Conservation (phyloP, 2,113 vertebrate species). For the Aphyosemion australe region DNA sequence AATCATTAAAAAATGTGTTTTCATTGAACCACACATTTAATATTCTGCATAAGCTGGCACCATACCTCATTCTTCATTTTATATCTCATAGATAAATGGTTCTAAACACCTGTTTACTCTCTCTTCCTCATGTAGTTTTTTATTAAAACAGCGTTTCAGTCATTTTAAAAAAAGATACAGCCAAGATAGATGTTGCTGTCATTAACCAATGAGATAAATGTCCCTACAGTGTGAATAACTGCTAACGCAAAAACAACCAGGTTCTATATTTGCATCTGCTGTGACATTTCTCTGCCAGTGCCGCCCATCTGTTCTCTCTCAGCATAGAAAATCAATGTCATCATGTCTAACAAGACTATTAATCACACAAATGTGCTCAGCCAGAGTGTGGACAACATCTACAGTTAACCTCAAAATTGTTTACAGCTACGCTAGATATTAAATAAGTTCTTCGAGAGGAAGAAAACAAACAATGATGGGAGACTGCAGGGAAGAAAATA, state of each 20-base stretch:
- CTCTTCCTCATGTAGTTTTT: background rate
- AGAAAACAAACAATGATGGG: no score
- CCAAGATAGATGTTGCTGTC: background rate
- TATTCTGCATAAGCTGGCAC: background rate
- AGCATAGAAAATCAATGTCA: constrained; percentile 50
- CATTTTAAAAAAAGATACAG: no score
- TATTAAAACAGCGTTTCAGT: background rate
- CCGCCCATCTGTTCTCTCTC: constrained; percentile 72
- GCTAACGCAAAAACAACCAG: constrained; percentile 60
- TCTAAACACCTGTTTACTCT: background rate
- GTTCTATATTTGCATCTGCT: constrained; percentile 75
- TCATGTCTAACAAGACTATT: constrained; percentile 29
- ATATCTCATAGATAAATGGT: no score
- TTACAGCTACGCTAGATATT: no score
- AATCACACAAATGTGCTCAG: constrained; percentile 32
- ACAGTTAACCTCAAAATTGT: no score
- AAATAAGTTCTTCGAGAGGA: no score
- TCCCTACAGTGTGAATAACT: constrained; percentile 59
- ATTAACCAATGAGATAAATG: constrained; percentile 1
- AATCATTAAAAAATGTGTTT: no score
- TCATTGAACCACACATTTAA: no score
- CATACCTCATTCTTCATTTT: background rate
- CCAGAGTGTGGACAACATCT: constrained; percentile 1
- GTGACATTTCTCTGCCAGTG: constrained; percentile 68
- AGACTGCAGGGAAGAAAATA: no score